Base-by-base conservation (phyloP, 2,888 invertebrate genomes). In the Neocrepidodera transversa region DNA sequence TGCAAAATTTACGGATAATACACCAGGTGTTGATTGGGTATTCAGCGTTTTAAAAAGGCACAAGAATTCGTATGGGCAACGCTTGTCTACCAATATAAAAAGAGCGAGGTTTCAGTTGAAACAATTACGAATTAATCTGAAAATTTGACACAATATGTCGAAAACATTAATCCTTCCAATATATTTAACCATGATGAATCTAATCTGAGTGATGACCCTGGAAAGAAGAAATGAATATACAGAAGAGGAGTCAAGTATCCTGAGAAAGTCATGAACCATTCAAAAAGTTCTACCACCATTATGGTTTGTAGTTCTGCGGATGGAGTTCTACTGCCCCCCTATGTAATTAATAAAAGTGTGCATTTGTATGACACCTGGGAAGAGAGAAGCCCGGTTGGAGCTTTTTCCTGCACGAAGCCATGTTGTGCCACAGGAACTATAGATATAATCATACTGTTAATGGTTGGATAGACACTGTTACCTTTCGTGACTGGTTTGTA, bases 231-330 rank as follows among this genome's bases (percentile, higher is more conserved):
- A 10, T 7, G 30, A 5, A 8, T 30, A 30, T 30, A 30, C 30
- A 30, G 30, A 30, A 30, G 56, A 28, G 48, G 49, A 5, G 48
- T 40, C 5, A 49, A 40, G 47, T 58, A 58, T 26, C 53, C 58
- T 4, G 42, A 58, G 16, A 53, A 47, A 18, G 32, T 58, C 14
- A 52, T 52, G 53, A 58, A 58, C 45, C 48, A 40, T 23, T 53
- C 52, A 8, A 78, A 79, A 68, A 60, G 63, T 16, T 56, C 67
- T 26, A 72, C 65, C 2, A 70, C 71, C 6, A 51, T 77, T 1
- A 78, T 78, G 77, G 68, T 77, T 57, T 66, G 68, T 58, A 74
- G 69, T 16, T 66, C 69, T 45, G 76, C 77, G 16, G 58, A 62
- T 55, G 77, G 77, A n/a, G n/a, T n/a, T n/a, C n/a, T n/a, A n/a